Base-by-base conservation (phyloP, 2,797 vertebrate genomes). In the Champsocephalus gunnari region DNA sequence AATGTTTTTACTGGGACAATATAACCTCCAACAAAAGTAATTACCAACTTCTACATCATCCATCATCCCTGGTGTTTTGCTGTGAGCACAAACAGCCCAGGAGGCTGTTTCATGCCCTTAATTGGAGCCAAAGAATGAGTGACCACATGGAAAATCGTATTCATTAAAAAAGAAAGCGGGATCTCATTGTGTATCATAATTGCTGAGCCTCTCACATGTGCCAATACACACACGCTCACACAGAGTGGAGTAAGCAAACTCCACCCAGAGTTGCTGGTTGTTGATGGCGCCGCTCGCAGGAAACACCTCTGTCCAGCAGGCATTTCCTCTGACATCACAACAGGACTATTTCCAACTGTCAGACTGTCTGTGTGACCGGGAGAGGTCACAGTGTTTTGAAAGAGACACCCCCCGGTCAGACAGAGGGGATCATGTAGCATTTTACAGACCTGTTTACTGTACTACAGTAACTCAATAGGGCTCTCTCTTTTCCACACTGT, bases 311-410 rank as follows among this genome's bases (percentile, higher is more conserved):
- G 81, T 93, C 90, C 88, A 89, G 72, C 83, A 92, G 89, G 89
- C 88, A 92, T 93, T 94, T 94, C 93, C 92, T 94, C 77, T 91
- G 90, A 94, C 92, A 93, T 90, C 82, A 91, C 75, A 68, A 84
- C 83, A 50, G 57, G 66, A 76, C 83, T 87, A 92, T 92, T 92
- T 93, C 81, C 87, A 87, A 73, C 64, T 83, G 82, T 70, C 86
- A 83, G 83, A 73, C 34, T 38, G 34, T 62, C 59, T 48, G 50
- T 71, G 63, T 73, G 77, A 66, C 66, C n/a, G 17, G 43, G 38
- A 28, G 56, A 68, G 74, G 77, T 82, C 60, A 2, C 71, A 21
- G 12, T 57, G 54, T 84, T 64, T 48, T 10, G 24, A 34, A 67
- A 67, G 41, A 7, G 69, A 74, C 66, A 69, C 75, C 43, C 34